These are phyloP conservation scores for Agonum fuliginosum DNA, from an alignment of 2,888 invertebrate genomes.

Conservation along the genomic window DNA sequence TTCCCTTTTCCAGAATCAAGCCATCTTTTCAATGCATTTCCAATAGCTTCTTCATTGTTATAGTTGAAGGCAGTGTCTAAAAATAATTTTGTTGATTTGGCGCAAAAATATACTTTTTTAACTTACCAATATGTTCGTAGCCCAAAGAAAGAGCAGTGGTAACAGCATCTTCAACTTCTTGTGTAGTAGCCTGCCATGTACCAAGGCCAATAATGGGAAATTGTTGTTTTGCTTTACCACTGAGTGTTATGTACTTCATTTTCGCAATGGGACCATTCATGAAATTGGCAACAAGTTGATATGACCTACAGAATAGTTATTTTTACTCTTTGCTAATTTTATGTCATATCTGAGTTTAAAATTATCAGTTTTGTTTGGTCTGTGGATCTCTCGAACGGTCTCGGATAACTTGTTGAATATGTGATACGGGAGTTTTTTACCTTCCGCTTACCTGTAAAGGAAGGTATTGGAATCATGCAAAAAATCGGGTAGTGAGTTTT, in stretches of 20 bases:
- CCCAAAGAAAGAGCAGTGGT: slow-evolving; percentile 80
- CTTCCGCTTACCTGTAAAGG: no score
- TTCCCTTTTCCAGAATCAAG: slow-evolving; percentile 78
- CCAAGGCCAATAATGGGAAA: slow-evolving; percentile 85
- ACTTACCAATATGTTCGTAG: slow-evolving; percentile 79
- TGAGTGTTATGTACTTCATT: slow-evolving; percentile 73
- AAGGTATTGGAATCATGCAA: no score
- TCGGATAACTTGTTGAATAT: slow-evolving; percentile 28
- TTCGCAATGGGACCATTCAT: slow-evolving; percentile 54
- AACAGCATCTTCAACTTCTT: slow-evolving; percentile 80
- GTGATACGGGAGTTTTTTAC: no score
- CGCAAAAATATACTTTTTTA: slow-evolving; percentile 4
- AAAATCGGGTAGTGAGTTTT: no score
- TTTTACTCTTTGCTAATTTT: slow-evolving; percentile 55
- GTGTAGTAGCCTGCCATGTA: slow-evolving; percentile 82
- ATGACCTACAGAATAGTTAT: slow-evolving; percentile 48
- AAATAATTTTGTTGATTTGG: slow-evolving; percentile 40
- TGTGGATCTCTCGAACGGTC: slow-evolving; percentile 34
- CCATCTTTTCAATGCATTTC: slow-evolving; percentile 81
- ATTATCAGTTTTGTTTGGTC: slow-evolving; percentile 51
- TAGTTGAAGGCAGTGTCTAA: slow-evolving; percentile 88
- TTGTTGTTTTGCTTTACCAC: slow-evolving; percentile 73
- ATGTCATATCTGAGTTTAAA: slow-evolving; percentile 37
- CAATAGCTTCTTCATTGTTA: slow-evolving; percentile 85
- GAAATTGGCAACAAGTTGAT: slow-evolving; percentile 48